Percentiles rank a stretch among this genome's conserved stretches.
Evolutionary conservation across 2,113 vertebrate species (phyloP).

Genomic region (Platysteira castanea): DNA sequence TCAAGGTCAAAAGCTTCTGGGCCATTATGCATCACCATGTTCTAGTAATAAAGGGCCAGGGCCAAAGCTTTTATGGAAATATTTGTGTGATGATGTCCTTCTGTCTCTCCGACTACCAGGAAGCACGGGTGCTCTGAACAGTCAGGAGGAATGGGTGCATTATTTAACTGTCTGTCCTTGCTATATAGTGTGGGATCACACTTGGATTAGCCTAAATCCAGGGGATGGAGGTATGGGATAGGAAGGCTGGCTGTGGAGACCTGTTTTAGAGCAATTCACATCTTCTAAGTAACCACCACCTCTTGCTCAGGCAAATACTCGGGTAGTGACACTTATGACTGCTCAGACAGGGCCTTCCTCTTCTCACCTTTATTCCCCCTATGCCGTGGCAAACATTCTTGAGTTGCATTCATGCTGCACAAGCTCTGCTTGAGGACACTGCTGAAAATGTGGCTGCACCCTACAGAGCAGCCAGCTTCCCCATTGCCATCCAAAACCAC

Average conservation of each 20-base stretch:
- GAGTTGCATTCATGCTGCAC: background rate
- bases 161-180: background rate
- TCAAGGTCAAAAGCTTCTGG: background rate
- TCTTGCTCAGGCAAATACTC: background rate
- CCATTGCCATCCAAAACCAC: rapidly evolving
- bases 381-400: background rate
- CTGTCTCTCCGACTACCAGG: background rate
- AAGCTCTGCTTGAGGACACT: background rate
- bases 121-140: background rate
- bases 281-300: background rate
- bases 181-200: background rate
- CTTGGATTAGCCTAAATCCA: background rate
- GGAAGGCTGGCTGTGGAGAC: background rate
- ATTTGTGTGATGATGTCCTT: background rate
- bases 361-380: background rate
- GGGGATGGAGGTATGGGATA: background rate
- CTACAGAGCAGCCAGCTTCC: background rate
- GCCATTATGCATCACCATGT: background rate
- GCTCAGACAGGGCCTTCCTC: background rate
- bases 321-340: background rate
- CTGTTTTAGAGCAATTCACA: background rate
- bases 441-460: background rate
- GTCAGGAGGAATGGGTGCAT: background rate
- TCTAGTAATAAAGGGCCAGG: background rate
- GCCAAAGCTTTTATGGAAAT: background rate